Conservation (phyloP, 2,888 invertebrate genomes). For the Theretra japonica region DNA sequence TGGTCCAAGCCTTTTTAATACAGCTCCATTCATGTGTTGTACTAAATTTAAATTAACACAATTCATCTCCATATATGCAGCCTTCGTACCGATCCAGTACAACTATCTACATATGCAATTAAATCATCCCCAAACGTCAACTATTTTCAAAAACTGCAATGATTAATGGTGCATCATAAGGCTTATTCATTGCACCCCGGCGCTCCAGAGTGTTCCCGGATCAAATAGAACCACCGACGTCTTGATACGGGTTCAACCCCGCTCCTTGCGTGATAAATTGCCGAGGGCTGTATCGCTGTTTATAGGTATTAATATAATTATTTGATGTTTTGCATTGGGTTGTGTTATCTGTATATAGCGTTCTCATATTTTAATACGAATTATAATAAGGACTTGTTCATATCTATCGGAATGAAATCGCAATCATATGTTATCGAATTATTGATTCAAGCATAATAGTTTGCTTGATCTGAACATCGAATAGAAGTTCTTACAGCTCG, state of each 20-base stretch:
- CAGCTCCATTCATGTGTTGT: too few species aligned
- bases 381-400: too few species aligned
- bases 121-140: neutral
- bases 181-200: neutral
- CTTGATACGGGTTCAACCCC: neutral
- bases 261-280: neutral
- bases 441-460: too few species aligned
- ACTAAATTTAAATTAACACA: too few species aligned
- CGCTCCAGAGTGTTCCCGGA: neutral
- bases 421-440: too few species aligned
- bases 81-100: too few species aligned
- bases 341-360: neutral
- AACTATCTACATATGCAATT: too few species aligned
- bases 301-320: neutral
- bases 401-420: too few species aligned
- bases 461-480: too few species aligned
- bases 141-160: neutral
- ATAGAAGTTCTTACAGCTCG: too few species aligned
- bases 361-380: neutral
- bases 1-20: too few species aligned
- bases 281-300: neutral
- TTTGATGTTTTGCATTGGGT: neutral
- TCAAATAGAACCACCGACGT: neutral
- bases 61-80: too few species aligned
- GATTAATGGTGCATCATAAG: neutral